Conservation (phyloP, 2,113 vertebrate species). For the Cavia porcellus region DNA sequence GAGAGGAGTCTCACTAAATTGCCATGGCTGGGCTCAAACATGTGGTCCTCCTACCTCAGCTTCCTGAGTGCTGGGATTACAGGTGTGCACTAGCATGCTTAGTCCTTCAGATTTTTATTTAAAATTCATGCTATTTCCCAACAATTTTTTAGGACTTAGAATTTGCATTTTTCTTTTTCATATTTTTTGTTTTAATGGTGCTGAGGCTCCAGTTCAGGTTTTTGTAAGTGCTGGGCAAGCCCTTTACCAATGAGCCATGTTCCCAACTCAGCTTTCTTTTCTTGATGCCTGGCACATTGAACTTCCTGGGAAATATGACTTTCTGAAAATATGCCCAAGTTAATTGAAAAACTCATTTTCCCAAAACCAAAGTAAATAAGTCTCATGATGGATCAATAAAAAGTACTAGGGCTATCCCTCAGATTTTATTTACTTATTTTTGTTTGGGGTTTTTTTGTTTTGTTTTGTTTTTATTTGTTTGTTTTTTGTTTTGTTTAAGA, state of each 20-base stretch:
- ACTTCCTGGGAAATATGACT: background rate
- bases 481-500: background rate
- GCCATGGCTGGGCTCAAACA: background rate
- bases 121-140: constrained; percentile 10
- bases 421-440: background rate
- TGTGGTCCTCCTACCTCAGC: background rate
- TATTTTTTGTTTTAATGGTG: background rate
- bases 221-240: no score
- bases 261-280: background rate
- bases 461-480: no score
- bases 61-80: background rate
- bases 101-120: background rate
- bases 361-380: constrained; percentile 26
- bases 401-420: background rate
- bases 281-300: background rate
- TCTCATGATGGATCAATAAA: background rate
- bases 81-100: background rate
- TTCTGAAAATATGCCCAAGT: constrained; percentile 56
- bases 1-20: background rate
- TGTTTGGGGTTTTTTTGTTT: no score
- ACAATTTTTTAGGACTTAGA: constrained; percentile 36
- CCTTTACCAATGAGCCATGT: background rate
- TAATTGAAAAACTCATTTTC: constrained; percentile 52
- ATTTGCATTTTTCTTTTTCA: background rate
- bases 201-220: background rate